Base-by-base conservation (phyloP, 2,797 vertebrate species). In the Kryptopterus vitreolus region DNA sequence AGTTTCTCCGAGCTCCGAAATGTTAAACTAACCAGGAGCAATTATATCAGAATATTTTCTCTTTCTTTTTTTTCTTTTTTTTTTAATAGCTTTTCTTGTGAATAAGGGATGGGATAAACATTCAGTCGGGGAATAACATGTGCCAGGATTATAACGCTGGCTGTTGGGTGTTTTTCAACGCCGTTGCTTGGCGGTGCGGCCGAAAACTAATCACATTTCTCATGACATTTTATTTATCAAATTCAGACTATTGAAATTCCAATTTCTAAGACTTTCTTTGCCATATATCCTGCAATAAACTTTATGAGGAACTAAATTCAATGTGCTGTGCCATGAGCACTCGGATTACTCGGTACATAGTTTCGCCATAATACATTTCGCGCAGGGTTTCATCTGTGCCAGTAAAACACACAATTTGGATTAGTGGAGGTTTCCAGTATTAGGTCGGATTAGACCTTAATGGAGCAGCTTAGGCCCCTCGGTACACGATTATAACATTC, bases 361-460 rank as follows among this genome's bases (percentile, higher is more conserved):
- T 52, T 52, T 33, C 20, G 16, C 48, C 46, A 53, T 74, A 52
- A 50, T 66, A n/a, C 48, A 29, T 77, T 50, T 71, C 3, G 38
- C 62, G 13, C 16, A 31, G 77, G 80, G 74, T 81, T 84, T 85
- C 90, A 90, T 93, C 90, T 92, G 88, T 87, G 85, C 84, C 89
- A 91, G 91, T 88, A 89, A 91, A 91, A 91, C 90, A 91, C 90
- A 90, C 90, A 91, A 90, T 93, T 93, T 92, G 92, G 92, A 94
- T 94, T 92, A 93, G 87, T 80, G 82, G 91, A 91, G 92, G 90
- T 89, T 88, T 87, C 82, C 82, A 91, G 87, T 90, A 93, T 93
- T 92, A 92, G 90, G 90, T 91, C 90, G 92, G 92, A 89, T 95
- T 93, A 94, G 90, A 86, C 86, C 79, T 86, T 94, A 95, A 95